A percentile compares a stretch with the other conserved stretches of the same genome.
These are phyloP conservation scores for Pocillopora meandrina DNA, from an alignment of 92 coral and sea anemone genomes.

Conservation along the genomic window DNA sequence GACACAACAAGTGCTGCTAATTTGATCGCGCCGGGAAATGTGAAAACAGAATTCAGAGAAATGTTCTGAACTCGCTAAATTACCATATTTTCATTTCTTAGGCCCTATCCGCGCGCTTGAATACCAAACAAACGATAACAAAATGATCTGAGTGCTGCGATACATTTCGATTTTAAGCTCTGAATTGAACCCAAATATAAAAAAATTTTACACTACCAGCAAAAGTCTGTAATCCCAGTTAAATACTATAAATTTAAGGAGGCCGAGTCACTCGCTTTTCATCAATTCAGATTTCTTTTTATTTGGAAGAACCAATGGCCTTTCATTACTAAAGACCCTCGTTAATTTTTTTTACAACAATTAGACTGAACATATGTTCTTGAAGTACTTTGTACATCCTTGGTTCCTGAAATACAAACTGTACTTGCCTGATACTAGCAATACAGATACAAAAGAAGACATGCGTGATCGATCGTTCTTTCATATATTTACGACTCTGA, in stretches of 20 bases:
- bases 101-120: neutral
- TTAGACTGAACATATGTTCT: conserved; percentile 32
- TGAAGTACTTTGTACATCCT: conserved; percentile 35
- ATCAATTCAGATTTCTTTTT: conserved; percentile 7
- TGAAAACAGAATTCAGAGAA: conserved; percentile 6
- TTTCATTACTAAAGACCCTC: conserved; percentile 17
- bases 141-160: neutral
- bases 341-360: conserved; percentile 31
- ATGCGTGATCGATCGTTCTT: neutral
- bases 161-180: neutral
- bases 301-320: conserved; percentile 29
- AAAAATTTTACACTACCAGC: neutral
- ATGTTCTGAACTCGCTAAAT: neutral
- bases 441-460: conserved; percentile 8
- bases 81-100: neutral
- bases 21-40: conserved; percentile 20
- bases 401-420: conserved; percentile 27
- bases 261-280: neutral
- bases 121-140: neutral
- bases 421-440: neutral
- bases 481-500: conserved; percentile 19
- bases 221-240: neutral
- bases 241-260: neutral
- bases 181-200: neutral
- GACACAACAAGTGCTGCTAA: conserved; percentile 1